A percentile compares a stretch with the other conserved stretches of the same genome.
These are phyloP conservation scores for Montipora capitata DNA, from an alignment of 92 coral and sea anemone species.

Conservation along the genomic window DNA sequence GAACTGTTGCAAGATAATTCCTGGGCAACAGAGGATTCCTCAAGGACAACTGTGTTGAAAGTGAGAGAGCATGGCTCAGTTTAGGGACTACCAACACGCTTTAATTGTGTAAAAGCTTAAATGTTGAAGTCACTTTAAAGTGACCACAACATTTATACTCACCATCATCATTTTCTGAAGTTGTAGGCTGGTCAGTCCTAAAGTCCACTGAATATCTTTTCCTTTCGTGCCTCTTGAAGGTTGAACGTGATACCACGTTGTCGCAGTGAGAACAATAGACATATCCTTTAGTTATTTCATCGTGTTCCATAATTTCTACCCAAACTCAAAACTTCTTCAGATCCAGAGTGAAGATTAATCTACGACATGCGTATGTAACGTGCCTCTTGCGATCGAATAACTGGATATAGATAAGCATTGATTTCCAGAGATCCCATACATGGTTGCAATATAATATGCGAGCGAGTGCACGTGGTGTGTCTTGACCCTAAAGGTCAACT, in stretches of 20 bases:
- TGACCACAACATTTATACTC: slow-evolving; percentile 6
- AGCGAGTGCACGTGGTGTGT: slow-evolving; percentile 25
- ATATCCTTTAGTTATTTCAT: slow-evolving; percentile 54
- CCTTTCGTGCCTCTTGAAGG: slow-evolving; percentile 73
- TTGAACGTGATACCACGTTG: slow-evolving; percentile 69
- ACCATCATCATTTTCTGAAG: slow-evolving; percentile 30
- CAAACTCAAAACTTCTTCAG: slow-evolving; percentile 38
- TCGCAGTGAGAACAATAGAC: slow-evolving; percentile 72
- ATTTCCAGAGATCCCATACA: neutral
- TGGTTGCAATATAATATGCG: slow-evolving; percentile 6
- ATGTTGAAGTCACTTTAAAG: neutral
- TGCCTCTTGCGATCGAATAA: slow-evolving; percentile 35
- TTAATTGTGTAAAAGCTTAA: slow-evolving; percentile 9
- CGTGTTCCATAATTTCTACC: slow-evolving; percentile 30
- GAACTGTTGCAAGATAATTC: slow-evolving; percentile 19
- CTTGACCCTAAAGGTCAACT: slow-evolving; percentile 44
- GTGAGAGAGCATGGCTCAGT: slow-evolving; percentile 5
- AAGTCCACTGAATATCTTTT: slow-evolving; percentile 45
- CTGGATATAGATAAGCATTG: neutral
- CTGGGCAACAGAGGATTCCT: slow-evolving; percentile 18
- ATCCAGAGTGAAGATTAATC: slow-evolving; percentile 38
- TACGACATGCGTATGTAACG: slow-evolving; percentile 22
- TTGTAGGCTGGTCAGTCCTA: slow-evolving; percentile 19
- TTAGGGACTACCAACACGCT: neutral
- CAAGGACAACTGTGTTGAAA: slow-evolving; percentile 16